Percentiles rank a stretch among this genome's conserved stretches.
Conservation (phyloP, 1,140 invertebrate species). For the Procambarus virginalis region DNA sequence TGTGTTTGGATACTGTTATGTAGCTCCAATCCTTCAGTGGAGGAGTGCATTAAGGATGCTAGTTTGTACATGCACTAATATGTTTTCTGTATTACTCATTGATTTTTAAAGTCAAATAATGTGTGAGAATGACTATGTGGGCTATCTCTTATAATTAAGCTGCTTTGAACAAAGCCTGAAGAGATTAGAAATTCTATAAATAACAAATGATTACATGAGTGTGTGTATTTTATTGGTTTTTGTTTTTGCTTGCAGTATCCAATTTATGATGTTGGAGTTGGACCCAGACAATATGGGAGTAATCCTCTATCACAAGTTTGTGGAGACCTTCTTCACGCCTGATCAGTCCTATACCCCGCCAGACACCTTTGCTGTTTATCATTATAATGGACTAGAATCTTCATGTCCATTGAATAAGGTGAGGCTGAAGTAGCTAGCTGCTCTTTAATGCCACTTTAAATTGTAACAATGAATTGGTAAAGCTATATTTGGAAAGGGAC, state of each 20-base stretch:
- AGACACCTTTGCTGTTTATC: conserved; percentile 88
- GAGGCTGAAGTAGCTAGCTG: neutral
- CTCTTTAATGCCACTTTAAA: too few relatives aligned
- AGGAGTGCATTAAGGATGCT: too few relatives aligned
- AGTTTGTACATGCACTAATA: too few relatives aligned
- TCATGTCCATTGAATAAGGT: conserved; percentile 61
- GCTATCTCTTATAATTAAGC: too few relatives aligned
- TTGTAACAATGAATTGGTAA: too few relatives aligned
- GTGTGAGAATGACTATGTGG: too few relatives aligned
- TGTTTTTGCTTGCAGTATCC: conserved; percentile 80
- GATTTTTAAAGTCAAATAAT: too few relatives aligned
- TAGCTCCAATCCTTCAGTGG: too few relatives aligned
- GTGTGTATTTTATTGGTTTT: neutral
- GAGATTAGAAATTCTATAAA: neutral
- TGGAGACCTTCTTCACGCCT: conserved; percentile 93
- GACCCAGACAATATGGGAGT: conserved; percentile 93
- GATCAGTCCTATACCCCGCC: conserved; percentile 82
- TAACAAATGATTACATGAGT: neutral
- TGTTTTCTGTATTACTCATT: too few relatives aligned
- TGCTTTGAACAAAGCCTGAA: too few relatives aligned
- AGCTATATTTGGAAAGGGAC: too few relatives aligned
- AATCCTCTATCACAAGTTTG: conserved; percentile 90
- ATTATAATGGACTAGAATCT: conserved; percentile 88
- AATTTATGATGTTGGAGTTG: conserved; percentile 91
- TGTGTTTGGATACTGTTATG: too few relatives aligned